These are phyloP conservation scores for Drosophila athabasca DNA, from an alignment of 1,140 invertebrate genomes.

Conservation along the genomic window DNA sequence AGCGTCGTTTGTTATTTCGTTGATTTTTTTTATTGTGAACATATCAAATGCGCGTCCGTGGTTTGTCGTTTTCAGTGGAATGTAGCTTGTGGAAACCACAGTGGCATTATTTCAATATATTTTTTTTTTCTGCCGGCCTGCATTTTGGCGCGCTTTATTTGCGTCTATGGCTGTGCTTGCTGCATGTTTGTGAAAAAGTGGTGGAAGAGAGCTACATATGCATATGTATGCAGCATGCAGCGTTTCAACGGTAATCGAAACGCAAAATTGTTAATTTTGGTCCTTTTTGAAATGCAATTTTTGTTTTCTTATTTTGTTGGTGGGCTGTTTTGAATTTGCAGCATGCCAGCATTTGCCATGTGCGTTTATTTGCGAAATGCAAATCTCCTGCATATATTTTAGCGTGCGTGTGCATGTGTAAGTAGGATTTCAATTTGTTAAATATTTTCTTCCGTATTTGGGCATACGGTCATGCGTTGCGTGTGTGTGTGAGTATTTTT, in stretches of 20 bases:
- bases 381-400: not conserved
- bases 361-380: too few species aligned
- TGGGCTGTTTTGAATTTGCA: too few species aligned
- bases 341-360: too few species aligned
- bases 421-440: conserved; percentile 30
- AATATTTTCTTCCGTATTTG: conserved; percentile 15
- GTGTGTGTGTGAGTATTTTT: conserved; percentile 4
- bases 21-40: too few species aligned
- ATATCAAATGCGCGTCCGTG: not conserved
- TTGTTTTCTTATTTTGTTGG: too few species aligned
- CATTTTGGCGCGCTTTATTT: conserved; percentile 54
- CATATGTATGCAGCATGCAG: too few species aligned
- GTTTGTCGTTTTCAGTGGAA: conserved; percentile 27
- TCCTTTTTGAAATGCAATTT: too few species aligned
- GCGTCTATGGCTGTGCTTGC: conserved; percentile 26
- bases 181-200: not conserved
- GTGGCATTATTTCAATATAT: conserved; percentile 5
- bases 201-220: too few species aligned
- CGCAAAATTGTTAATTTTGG: too few species aligned
- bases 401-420: conserved; percentile 13
- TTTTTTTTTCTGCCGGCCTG: not conserved
- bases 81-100: conserved; percentile 13
- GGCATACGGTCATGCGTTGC: conserved; percentile 29
- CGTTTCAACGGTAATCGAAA: not conserved
- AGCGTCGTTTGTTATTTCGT: conserved; percentile 7